These are phyloP conservation scores for Thinocorus orbignyianus DNA, from an alignment of 2,113 vertebrate genomes.

Conservation along the genomic window DNA sequence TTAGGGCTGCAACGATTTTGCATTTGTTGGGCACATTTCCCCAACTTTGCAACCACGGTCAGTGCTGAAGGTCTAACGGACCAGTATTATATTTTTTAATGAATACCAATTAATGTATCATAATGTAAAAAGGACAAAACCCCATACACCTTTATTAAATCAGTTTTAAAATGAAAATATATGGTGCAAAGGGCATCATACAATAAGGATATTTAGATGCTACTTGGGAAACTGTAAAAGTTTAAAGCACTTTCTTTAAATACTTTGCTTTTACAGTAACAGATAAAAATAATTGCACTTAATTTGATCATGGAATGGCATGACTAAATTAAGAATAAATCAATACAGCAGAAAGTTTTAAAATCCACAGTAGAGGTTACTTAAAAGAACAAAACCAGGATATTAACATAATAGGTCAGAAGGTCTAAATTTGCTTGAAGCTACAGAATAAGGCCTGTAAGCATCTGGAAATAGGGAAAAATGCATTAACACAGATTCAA, in stretches of 20 bases:
- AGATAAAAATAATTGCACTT: constrained; percentile 25
- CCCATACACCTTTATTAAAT: background rate
- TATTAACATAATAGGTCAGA: background rate
- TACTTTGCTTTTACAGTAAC: background rate
- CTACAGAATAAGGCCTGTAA: background rate
- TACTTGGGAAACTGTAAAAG: background rate
- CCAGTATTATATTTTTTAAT: background rate
- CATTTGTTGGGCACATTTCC: background rate
- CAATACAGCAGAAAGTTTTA: background rate
- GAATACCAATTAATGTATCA: background rate
- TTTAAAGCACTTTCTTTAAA: constrained; percentile 30
- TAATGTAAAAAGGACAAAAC: background rate
- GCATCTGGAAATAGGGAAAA: background rate
- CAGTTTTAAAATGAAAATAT: background rate
- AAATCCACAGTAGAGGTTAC: background rate
- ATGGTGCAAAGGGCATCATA: background rate
- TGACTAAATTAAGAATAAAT: constrained; percentile 27
- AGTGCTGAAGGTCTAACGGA: background rate
- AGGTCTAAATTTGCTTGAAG: background rate
- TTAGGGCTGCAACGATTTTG: background rate
- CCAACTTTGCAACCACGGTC: background rate
- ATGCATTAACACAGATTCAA: background rate
- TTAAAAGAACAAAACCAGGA: background rate
- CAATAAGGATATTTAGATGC: background rate
- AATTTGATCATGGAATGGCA: background rate